Evolutionary conservation across 1,140 invertebrate species (phyloP).

Genomic region (Palaemon carinicauda): DNA sequence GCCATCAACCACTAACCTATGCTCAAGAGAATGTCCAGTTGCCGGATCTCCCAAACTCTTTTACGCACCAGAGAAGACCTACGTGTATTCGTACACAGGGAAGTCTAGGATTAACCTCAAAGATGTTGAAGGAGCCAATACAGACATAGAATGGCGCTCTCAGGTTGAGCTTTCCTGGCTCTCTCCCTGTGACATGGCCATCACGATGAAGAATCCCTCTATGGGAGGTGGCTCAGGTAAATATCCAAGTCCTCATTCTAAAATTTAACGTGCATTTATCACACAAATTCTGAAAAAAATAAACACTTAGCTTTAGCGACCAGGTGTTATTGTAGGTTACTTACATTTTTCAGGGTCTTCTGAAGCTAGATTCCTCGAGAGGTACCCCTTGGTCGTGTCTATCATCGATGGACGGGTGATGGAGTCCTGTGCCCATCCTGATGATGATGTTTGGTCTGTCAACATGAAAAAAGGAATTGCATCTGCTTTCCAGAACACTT

Average conservation of each 20-base stretch:
- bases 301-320: too few relatives aligned
- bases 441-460: background rate
- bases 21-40: background rate
- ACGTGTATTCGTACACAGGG: background rate
- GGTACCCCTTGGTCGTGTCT: slow-evolving; percentile 1
- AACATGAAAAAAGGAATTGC: slow-evolving; percentile 39
- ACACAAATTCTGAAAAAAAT: too few relatives aligned
- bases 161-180: background rate
- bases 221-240: too few relatives aligned
- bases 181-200: background rate
- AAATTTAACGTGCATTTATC: too few relatives aligned
- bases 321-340: background rate
- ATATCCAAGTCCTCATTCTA: too few relatives aligned
- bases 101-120: background rate
- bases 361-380: background rate
- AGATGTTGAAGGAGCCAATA: background rate
- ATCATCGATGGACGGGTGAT: slow-evolving; percentile 14
- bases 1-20: background rate
- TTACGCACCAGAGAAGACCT: background rate
- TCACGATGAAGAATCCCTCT: background rate
- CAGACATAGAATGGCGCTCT: background rate
- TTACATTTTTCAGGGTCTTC: background rate
- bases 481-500: slow-evolving; percentile 14
- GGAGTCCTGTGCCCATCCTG: background rate
- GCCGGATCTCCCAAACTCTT: background rate